phyloP scores from a whole-genome alignment of 2,797 vertebrate species.

The Pogoniulus pusillus region DNA sequence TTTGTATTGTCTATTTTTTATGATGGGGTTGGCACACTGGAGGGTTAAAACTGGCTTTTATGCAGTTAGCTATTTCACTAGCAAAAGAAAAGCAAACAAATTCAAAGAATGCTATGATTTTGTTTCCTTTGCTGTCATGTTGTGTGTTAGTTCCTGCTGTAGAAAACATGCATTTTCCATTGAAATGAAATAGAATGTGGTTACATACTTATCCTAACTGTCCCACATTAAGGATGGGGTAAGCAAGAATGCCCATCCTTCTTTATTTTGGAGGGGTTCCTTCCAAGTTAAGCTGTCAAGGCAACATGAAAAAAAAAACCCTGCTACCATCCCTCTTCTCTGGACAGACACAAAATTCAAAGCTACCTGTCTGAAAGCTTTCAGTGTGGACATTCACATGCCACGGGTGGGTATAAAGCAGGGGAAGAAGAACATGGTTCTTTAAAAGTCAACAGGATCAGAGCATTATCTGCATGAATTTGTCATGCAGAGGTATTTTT shows the following conservation, averaged over 20 bases:
- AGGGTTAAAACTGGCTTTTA: neutral
- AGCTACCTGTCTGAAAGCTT: neutral
- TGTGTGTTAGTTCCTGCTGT: neutral
- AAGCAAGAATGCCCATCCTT: no score
- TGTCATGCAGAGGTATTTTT: neutral
- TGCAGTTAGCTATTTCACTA: neutral
- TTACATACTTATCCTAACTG: no score
- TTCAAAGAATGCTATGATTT: neutral
- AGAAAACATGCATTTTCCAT: no score
- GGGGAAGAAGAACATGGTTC: neutral
- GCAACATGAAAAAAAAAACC: neutral
- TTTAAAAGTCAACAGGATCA: neutral
- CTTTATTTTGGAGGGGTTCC: no score
- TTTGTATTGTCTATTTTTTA: neutral
- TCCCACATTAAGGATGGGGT: no score
- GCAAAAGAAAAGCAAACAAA: neutral
- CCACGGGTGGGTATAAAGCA: neutral
- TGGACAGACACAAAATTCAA: neutral
- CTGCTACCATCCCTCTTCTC: neutral
- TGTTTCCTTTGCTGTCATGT: neutral
- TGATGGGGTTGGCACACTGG: rapidly evolving
- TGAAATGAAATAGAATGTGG: no score
- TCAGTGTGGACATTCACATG: neutral
- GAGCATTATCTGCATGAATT: neutral
- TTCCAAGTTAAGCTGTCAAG: neutral